Conservation (phyloP, 2,113 vertebrate genomes). For the Nothoprocta pentlandii region DNA sequence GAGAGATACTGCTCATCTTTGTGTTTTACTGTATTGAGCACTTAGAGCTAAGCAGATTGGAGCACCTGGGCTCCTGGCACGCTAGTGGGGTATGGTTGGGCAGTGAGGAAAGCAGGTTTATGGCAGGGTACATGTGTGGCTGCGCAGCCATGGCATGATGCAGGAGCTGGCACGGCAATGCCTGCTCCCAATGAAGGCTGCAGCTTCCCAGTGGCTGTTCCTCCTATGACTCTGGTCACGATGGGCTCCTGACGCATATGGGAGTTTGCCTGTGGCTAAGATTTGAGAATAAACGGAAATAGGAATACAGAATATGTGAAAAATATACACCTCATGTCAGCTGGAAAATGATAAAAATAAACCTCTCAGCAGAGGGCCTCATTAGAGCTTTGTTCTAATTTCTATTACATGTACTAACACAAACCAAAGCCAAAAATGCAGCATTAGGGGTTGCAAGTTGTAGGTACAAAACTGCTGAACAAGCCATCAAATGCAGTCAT, state of each 20-base stretch:
- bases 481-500: neutral
- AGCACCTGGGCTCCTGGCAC: neutral
- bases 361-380: neutral
- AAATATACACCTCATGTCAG: neutral
- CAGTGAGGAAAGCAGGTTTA: neutral
- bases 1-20: neutral
- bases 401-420: neutral
- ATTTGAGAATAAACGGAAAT: neutral
- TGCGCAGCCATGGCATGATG: neutral
- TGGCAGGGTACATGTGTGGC: neutral
- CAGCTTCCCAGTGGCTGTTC: neutral
- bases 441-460: neutral
- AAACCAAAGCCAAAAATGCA: neutral
- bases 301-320: neutral
- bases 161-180: neutral
- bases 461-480: neutral
- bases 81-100: neutral
- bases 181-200: neutral
- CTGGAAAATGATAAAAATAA: neutral
- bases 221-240: neutral
- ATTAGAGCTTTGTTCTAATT: neutral
- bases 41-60: neutral
- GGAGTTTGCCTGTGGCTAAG: neutral
- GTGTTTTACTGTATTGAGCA: neutral
- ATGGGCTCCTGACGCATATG: neutral